Percentiles rank a stretch among this genome's conserved stretches.
These are phyloP conservation scores for Ibidorhyncha struthersii DNA, from an alignment of 2,113 vertebrate genomes.

Conservation along the genomic window DNA sequence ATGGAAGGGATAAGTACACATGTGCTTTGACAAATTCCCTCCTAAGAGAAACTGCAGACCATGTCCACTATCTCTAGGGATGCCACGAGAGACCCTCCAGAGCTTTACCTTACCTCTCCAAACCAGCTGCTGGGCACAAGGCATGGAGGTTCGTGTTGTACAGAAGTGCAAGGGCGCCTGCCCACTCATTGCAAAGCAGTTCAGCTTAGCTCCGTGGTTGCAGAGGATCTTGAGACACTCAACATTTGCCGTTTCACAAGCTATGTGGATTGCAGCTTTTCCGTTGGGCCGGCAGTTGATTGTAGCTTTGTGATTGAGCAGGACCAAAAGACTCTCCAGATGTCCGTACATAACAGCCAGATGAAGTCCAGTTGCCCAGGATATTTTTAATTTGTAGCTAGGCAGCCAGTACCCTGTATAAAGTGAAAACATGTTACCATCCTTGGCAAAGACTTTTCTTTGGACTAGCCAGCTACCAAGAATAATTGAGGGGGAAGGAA, in stretches of 20 bases:
- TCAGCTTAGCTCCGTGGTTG: constrained; percentile 83
- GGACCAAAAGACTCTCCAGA: constrained; percentile 82
- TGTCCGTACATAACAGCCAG: constrained; percentile 90
- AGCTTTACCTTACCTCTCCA: constrained; percentile 81
- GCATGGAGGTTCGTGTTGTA: constrained; percentile 79
- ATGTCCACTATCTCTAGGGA: too few species aligned
- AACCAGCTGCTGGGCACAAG: constrained; percentile 88
- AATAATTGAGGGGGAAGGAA: not conserved
- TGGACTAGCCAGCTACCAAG: not conserved
- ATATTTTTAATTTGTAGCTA: constrained; percentile 90
- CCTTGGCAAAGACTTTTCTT: not conserved
- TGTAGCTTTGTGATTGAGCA: constrained; percentile 87
- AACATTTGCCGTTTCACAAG: constrained; percentile 83
- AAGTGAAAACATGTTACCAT: constrained; percentile 1
- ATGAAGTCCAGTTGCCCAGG: constrained; percentile 93
- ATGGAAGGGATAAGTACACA: not conserved
- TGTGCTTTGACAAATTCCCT: not conserved
- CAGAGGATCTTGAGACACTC: constrained; percentile 87
- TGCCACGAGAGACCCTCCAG: not conserved
- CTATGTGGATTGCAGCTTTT: constrained; percentile 94
- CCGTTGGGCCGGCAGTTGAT: constrained; percentile 91
- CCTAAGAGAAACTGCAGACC: not conserved
- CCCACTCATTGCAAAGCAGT: constrained; percentile 88
- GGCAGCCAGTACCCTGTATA: constrained; percentile 92
- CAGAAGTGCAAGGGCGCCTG: constrained; percentile 90